phyloP scores from a whole-genome alignment of 1,140 invertebrate genomes.

The Drosophila punjabiensis region DNA sequence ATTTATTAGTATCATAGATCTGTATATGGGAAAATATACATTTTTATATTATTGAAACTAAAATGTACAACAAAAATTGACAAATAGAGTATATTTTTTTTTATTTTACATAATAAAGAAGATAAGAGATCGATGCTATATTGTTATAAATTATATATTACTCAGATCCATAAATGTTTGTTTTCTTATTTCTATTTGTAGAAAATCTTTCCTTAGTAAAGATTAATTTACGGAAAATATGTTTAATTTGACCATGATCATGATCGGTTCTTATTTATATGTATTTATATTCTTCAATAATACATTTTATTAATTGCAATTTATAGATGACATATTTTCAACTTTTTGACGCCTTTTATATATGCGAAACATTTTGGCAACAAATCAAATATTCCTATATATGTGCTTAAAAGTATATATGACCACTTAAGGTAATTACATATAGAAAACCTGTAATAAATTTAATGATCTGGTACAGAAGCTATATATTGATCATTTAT shows the following conservation, averaged over 20 bases:
- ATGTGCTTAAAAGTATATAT: neutral
- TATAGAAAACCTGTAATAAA: neutral
- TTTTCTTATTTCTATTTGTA: neutral
- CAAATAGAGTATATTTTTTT: no score
- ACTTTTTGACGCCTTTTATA: conserved; percentile 1
- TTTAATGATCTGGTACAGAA: neutral
- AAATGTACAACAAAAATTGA: neutral
- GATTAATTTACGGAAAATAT: neutral
- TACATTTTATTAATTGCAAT: neutral
- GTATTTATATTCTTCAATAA: neutral
- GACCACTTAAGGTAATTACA: neutral
- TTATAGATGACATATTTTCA: neutral
- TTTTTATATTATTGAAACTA: neutral
- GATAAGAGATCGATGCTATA: neutral
- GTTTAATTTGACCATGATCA: neutral
- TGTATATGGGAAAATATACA: no score
- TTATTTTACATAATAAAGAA: neutral
- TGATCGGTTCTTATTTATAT: no score
- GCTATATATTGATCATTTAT: neutral
- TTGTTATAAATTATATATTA: neutral
- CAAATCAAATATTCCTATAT: conserved; percentile 7
- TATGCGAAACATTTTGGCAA: conserved; percentile 1
- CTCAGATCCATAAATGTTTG: neutral
- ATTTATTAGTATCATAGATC: neutral
- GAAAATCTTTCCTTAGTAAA: neutral